Conservation (phyloP, 2,797 vertebrate genomes). For the Saxicola maurus region DNA sequence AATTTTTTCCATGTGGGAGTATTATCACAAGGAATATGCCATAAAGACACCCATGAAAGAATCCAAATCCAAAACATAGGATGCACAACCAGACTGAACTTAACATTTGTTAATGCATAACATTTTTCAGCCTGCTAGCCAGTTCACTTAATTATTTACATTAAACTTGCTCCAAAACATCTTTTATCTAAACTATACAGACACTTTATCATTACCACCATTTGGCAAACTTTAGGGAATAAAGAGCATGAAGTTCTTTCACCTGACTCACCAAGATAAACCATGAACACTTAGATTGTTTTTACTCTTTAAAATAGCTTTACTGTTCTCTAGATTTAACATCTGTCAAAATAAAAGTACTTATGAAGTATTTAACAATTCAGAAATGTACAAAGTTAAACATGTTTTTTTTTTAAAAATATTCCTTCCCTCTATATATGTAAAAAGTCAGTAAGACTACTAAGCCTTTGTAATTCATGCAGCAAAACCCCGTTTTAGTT, state of each 20-base stretch:
- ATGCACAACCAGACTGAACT: background rate
- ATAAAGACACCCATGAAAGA: background rate
- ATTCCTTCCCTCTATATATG: background rate
- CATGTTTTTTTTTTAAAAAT: background rate
- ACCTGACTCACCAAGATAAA: background rate
- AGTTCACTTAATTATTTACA: background rate
- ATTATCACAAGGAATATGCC: background rate
- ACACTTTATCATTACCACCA: background rate
- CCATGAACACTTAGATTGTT: background rate
- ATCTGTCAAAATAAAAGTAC: background rate
- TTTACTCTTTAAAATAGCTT: background rate
- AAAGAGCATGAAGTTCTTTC: background rate
- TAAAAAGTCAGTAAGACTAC: background rate
- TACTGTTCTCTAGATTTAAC: background rate
- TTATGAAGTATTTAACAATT: background rate
- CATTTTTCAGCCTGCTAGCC: background rate
- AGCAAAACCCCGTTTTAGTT: background rate
- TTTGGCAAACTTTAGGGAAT: background rate
- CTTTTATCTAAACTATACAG: background rate
- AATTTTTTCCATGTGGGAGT: background rate
- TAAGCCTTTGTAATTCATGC: background rate
- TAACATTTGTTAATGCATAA: fast-evolving
- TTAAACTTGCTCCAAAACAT: background rate
- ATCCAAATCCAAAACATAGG: background rate
- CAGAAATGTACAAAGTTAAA: background rate